These are phyloP conservation scores for Mareca penelope DNA, from an alignment of 2,797 vertebrate species.

Conservation along the genomic window DNA sequence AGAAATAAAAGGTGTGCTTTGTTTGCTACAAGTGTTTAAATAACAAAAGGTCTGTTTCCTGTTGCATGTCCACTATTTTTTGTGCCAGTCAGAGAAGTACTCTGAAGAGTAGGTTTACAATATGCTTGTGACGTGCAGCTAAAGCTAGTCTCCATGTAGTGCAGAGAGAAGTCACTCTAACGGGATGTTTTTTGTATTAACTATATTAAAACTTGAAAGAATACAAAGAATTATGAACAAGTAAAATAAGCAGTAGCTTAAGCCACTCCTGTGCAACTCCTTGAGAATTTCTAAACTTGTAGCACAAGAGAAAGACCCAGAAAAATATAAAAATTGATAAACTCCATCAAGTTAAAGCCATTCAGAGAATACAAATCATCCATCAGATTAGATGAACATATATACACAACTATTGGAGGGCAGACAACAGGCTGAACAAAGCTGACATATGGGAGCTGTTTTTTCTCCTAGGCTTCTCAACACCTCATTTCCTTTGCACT, in stretches of 20 bases:
- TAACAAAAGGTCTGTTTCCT: background rate
- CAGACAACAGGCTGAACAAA: background rate
- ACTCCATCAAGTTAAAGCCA: background rate
- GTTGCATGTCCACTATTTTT: background rate
- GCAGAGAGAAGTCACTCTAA: background rate
- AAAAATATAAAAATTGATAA: background rate
- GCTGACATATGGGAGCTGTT: fast-evolving
- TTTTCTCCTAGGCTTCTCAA: background rate
- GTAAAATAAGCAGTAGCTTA: background rate
- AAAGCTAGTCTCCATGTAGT: background rate
- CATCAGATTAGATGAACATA: background rate
- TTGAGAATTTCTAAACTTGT: background rate
- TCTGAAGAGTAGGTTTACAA: background rate
- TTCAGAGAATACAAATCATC: background rate
- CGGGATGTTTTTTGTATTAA: background rate
- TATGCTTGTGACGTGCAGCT: background rate
- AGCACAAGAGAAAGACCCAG: background rate
- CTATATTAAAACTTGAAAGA: background rate
- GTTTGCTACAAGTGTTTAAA: background rate
- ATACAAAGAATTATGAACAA: background rate
- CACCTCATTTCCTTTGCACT: background rate
- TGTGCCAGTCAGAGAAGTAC: background rate
- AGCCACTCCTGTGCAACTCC: background rate
- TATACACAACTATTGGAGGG: background rate
- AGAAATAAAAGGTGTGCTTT: background rate